phyloP scores from a whole-genome alignment of 1,140 invertebrate species.

The Hycleus phaleratus region DNA sequence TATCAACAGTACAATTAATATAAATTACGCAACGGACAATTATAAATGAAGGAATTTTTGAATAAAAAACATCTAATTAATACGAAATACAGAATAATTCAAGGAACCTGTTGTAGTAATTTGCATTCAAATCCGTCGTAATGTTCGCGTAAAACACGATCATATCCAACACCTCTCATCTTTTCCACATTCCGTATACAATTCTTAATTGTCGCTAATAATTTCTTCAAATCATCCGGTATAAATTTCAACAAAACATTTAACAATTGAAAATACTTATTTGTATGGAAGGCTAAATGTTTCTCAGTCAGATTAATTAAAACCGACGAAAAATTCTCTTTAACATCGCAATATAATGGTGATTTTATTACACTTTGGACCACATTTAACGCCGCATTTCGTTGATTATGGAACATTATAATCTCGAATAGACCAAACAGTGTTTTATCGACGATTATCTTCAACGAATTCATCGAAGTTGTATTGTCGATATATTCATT shows the following conservation, averaged over 20 bases:
- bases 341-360: conserved; percentile 20
- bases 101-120: background rate
- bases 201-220: conserved; percentile 25
- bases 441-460: conserved; percentile 25
- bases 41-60: no score
- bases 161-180: conserved; percentile 35
- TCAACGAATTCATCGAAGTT: conserved; percentile 1
- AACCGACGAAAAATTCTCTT: conserved; percentile 16
- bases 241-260: conserved; percentile 29
- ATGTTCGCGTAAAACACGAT: conserved; percentile 32
- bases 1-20: no score
- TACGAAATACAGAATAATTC: background rate
- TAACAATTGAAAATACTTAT: conserved; percentile 34
- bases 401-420: conserved; percentile 30
- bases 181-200: conserved; percentile 30
- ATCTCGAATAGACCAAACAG: conserved; percentile 32
- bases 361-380: conserved; percentile 24
- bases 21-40: no score
- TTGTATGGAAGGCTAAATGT: conserved; percentile 34
- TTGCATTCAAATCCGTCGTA: conserved; percentile 27
- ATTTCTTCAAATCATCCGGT: conserved; percentile 21
- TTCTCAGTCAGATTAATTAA: conserved; percentile 27
- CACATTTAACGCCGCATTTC: conserved; percentile 23
- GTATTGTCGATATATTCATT: conserved; percentile 24
- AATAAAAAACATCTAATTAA: no score